phyloP scores from a whole-genome alignment of 2,888 invertebrate genomes.

The Lapara coniferarum region DNA sequence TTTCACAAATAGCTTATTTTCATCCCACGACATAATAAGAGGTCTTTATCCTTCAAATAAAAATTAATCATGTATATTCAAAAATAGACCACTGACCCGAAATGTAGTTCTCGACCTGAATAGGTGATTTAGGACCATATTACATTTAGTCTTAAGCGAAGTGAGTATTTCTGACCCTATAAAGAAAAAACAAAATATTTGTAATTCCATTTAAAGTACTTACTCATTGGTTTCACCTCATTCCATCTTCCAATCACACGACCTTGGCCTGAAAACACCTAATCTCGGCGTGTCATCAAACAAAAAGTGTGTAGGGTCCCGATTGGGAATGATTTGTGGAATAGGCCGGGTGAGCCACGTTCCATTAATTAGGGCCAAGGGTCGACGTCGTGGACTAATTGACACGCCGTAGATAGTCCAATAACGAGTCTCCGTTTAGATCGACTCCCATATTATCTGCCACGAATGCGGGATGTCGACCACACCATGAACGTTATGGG shows the following conservation, averaged over 20 bases:
- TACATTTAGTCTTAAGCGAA: no score
- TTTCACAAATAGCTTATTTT: no score
- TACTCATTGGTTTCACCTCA: background rate
- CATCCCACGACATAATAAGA: no score
- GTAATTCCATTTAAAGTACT: background rate
- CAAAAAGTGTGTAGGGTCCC: slow-evolving; percentile 18
- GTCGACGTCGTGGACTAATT: slow-evolving; percentile 48
- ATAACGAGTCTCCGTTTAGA: slow-evolving; percentile 41
- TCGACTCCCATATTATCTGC: slow-evolving; percentile 40
- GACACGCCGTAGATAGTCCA: slow-evolving; percentile 43
- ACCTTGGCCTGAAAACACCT: slow-evolving; percentile 1
- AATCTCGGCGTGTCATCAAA: slow-evolving; percentile 25
- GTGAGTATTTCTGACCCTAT: no score
- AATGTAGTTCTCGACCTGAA: no score
- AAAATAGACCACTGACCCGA: no score
- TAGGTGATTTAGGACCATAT: no score
- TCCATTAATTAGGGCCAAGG: slow-evolving; percentile 56
- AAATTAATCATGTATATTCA: no score
- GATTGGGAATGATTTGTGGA: slow-evolving; percentile 36
- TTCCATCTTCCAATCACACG: background rate
- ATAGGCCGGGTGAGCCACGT: slow-evolving; percentile 40
- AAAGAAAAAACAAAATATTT: no score
- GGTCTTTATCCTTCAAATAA: no score
- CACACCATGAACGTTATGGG: slow-evolving; percentile 12
- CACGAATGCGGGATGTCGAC: slow-evolving; percentile 35